A percentile compares a stretch with the other conserved stretches of the same genome.
phyloP scores from a whole-genome alignment of 1,140 invertebrate species.

The Chironomus striatipennis region DNA sequence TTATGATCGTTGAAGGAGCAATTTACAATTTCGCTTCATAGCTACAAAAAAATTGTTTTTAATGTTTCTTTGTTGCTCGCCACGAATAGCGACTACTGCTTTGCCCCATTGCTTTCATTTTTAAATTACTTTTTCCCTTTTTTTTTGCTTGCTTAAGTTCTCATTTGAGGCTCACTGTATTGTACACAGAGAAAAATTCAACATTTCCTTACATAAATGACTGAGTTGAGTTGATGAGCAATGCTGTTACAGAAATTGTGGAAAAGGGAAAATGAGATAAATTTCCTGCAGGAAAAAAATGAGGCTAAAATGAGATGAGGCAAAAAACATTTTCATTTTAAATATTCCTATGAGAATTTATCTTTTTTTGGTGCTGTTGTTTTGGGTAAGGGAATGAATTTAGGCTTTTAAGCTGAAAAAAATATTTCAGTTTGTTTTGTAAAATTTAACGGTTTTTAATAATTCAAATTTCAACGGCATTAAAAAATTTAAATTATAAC shows the following conservation, averaged over 20 bases:
- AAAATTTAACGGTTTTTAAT: no score
- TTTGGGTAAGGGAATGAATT: not conserved
- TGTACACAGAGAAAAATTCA: not conserved
- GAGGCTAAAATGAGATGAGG: not conserved
- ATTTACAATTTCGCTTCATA: not conserved
- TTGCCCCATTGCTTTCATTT: not conserved
- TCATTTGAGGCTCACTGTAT: not conserved
- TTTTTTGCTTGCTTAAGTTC: not conserved
- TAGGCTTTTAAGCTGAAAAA: no score
- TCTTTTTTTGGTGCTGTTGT: not conserved
- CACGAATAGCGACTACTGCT: not conserved
- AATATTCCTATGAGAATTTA: not conserved
- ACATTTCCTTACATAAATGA: not conserved
- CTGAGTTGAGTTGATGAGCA: not conserved
- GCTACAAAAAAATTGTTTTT: not conserved
- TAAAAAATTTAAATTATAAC: no score
- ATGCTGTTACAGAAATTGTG: not conserved
- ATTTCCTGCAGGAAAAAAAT: not conserved
- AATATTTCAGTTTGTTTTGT: no score
- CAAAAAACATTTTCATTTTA: not conserved
- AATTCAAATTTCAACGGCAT: no score
- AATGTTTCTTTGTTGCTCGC: slow-evolving; percentile 7
- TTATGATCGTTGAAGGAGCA: slow-evolving; percentile 1
- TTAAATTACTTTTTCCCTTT: not conserved
- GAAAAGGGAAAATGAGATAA: not conserved